Base-by-base conservation (phyloP, 2,888 invertebrate genomes). In the Drosophila nr. medialis region DNA sequence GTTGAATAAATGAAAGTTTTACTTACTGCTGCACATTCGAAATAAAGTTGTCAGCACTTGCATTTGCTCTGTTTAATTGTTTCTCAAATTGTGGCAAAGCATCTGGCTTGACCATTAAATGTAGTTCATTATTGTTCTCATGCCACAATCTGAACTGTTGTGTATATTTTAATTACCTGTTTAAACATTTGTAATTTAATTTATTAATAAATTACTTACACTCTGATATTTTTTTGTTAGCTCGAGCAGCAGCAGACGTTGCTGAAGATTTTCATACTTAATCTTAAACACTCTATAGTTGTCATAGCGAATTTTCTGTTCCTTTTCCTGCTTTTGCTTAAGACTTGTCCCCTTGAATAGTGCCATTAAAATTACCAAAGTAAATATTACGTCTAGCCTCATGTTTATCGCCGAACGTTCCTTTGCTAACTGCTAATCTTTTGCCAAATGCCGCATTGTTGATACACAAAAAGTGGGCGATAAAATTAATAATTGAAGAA, bases 101-200 rank as follows among this genome's bases (percentile, higher is more conserved):
- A 7, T 93, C 91, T 0, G 95, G 95, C 18, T 94, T 91, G 1
- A 96, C 94, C 95, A 95, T 94, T 10, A 95, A 87, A 66, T 94
- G 75, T n/a, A 88, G 18, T 24, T 80, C 76, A 11, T 60, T 24
- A 4, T 42, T 64, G n/a, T 63, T 38, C 15, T 90, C 82, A 4
- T 75, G 62, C 90, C 90, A 88, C 0, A 90, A 2, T 6, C 36
- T 61, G 4, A 74, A 86, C 88, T 82, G 13, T 4, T 82, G 18
- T 5, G 40, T 24, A 27, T 4, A 15, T 21, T 8, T 48, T 34
- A 30, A 29, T 27, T 2, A 27, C 5, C 2, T 7, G 11, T 30
- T 13, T 27, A 5, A 40, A 10, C 10, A 56, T 1, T 24, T 15
- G 11, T 8, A 24, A 13, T 21, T 15, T 2, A 21, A 15, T 10